phyloP scores from a whole-genome alignment of 2,888 invertebrate genomes.

The Lasioglossum leucozonium region DNA sequence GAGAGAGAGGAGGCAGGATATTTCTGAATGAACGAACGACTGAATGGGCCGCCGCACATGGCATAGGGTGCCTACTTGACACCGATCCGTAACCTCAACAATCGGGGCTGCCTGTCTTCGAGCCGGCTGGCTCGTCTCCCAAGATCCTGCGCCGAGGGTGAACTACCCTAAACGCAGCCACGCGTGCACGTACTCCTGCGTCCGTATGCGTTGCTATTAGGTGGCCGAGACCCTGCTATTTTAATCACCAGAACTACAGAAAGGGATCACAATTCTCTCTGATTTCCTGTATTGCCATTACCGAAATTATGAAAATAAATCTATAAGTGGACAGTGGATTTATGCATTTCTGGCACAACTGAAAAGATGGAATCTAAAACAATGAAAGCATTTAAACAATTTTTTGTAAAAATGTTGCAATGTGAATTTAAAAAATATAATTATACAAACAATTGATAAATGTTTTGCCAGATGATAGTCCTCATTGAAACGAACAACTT shows the following conservation, averaged over 20 bases:
- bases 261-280: not conserved
- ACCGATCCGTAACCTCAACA: conserved; percentile 76
- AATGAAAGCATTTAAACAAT: no score
- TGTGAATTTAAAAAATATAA: no score
- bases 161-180: not conserved
- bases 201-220: not conserved
- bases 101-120: conserved; percentile 70
- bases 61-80: conserved; percentile 77
- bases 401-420: no score
- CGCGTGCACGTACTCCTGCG: not conserved
- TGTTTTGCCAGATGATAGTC: no score
- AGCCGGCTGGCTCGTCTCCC: conserved; percentile 64
- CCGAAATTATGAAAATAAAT: not conserved
- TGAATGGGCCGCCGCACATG: conserved; percentile 76
- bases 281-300: not conserved
- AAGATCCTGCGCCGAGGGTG: conserved; percentile 16
- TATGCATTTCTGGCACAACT: not conserved
- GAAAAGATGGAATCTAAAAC: no score
- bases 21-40: conserved; percentile 77
- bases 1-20: conserved; percentile 73
- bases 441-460: no score
- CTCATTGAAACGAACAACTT: no score
- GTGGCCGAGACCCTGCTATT: not conserved
- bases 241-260: not conserved
- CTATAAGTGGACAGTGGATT: not conserved